Evolutionary conservation across 53 echinoderm and acorn worm species (phyloP).

Genomic region (Hippasteria phrygiana): DNA sequence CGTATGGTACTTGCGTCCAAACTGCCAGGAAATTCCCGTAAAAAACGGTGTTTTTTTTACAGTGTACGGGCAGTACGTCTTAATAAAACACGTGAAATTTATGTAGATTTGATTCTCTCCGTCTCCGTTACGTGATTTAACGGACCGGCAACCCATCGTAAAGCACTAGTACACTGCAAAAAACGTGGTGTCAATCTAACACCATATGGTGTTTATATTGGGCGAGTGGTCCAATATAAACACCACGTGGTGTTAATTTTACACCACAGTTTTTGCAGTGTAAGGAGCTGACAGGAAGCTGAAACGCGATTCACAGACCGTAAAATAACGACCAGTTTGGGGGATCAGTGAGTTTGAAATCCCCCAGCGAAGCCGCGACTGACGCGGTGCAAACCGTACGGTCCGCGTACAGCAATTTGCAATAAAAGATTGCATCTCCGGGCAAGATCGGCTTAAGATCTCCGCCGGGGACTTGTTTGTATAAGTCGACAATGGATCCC

Average conservation of each 20-base stretch:
- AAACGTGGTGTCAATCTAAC: no score
- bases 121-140: neutral
- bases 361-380: neutral
- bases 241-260: no score
- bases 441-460: slow-evolving; percentile 42
- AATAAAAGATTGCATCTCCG: slow-evolving; percentile 12
- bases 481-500: slow-evolving; percentile 33
- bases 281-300: neutral
- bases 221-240: no score
- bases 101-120: neutral
- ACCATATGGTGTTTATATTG: no score
- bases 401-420: no score
- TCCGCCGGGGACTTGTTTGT: slow-evolving; percentile 48
- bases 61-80: no score
- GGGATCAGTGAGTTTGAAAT: neutral
- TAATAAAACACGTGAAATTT: neutral
- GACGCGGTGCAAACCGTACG: neutral
- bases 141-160: neutral
- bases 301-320: neutral
- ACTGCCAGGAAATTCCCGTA: neutral
- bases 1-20: neutral
- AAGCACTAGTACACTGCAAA: no score
- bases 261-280: no score
- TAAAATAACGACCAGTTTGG: neutral
- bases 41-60: no score